Conservation (phyloP, 2,888 invertebrate genomes). For the Phyllotreta striolata region DNA sequence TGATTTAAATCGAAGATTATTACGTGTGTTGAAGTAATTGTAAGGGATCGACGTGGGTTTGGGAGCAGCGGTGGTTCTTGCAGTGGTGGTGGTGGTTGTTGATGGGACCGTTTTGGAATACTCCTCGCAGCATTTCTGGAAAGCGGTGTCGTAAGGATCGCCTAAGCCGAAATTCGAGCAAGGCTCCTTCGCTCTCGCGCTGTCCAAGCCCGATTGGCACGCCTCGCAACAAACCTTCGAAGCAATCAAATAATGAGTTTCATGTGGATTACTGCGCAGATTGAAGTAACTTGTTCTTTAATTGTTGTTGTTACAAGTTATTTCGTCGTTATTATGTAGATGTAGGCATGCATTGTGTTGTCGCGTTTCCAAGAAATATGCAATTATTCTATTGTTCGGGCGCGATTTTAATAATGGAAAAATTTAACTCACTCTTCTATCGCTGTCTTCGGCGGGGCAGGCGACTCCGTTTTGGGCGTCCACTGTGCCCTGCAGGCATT, state of each 20-base stretch:
- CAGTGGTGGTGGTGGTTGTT: slow-evolving; percentile 41
- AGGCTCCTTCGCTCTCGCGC: slow-evolving; percentile 65
- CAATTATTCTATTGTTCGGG: too few species aligned
- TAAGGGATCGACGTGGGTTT: neutral
- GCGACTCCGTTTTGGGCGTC: slow-evolving; percentile 61
- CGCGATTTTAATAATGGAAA: neutral
- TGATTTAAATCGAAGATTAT: neutral
- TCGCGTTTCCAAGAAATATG: too few species aligned
- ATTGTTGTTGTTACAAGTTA: too few species aligned
- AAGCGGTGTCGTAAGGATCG: slow-evolving; percentile 68
- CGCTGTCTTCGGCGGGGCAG: slow-evolving; percentile 41
- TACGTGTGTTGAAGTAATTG: slow-evolving; percentile 5
- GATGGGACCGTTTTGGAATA: slow-evolving; percentile 41
- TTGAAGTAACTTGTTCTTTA: too few species aligned
- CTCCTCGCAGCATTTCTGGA: slow-evolving; percentile 68
- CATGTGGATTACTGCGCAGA: too few species aligned
- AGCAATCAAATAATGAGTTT: neutral
- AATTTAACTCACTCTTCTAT: slow-evolving; percentile 44
- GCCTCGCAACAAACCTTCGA: slow-evolving; percentile 69
- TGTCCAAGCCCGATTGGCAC: slow-evolving; percentile 70
- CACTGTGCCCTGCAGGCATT: slow-evolving; percentile 57
- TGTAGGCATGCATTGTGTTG: too few species aligned
- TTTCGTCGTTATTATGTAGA: too few species aligned
- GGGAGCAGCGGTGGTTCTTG: slow-evolving; percentile 14
- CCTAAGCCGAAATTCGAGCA: slow-evolving; percentile 68